Conservation (phyloP, 2,113 vertebrate genomes). For the Sphaerodactylus townsendi region DNA sequence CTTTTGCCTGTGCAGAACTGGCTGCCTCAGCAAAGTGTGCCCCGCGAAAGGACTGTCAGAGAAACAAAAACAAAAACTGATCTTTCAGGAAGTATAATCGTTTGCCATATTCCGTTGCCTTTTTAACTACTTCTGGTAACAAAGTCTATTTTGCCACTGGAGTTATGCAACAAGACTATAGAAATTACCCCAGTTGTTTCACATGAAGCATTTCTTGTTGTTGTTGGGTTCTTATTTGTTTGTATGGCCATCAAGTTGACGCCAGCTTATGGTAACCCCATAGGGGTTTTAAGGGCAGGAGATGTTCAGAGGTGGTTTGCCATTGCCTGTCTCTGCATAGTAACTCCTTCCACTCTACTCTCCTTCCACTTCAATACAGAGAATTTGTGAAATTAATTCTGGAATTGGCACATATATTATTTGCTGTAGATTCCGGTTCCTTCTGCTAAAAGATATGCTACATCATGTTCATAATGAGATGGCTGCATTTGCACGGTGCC, state of each 20-base stretch:
- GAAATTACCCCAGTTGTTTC: conserved; percentile 32
- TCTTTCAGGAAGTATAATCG: conserved; percentile 67
- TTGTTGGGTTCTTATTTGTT: no score
- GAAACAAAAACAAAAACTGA: conserved; percentile 71
- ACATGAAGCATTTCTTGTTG: conserved; percentile 29
- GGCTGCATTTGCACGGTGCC: no score
- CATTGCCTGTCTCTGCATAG: no score
- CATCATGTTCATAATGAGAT: no score
- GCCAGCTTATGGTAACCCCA: no score
- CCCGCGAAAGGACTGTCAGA: conserved; percentile 71
- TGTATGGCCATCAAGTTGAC: no score
- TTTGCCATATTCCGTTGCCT: conserved; percentile 18
- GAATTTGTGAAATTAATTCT: no score
- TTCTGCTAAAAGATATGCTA: no score
- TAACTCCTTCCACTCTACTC: no score
- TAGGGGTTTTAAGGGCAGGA: no score
- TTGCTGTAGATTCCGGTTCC: conserved; percentile 1
- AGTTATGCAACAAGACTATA: conserved; percentile 48
- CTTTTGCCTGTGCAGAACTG: conserved; percentile 67
- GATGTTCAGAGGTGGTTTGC: no score
- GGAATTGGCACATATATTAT: background rate
- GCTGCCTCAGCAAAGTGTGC: conserved; percentile 67
- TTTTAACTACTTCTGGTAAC: conserved; percentile 47
- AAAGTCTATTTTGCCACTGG: conserved; percentile 33
- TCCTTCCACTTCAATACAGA: no score